Base-by-base conservation (phyloP, 2,113 vertebrate species). In the Pelmatolapia mariae region DNA sequence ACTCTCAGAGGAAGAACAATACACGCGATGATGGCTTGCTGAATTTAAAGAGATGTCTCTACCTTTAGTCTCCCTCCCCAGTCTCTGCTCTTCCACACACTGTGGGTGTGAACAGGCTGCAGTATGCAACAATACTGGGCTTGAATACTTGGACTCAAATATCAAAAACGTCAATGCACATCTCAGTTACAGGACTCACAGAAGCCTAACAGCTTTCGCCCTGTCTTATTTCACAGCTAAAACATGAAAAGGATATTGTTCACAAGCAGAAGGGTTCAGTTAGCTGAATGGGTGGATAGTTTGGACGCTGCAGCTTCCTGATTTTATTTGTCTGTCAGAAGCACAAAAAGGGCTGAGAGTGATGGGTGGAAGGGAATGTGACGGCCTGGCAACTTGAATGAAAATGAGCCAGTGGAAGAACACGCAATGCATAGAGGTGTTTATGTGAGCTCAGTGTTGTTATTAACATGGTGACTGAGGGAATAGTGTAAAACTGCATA, bases 331-430 rank as follows among this genome's bases (percentile, higher is more conserved):
- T 92, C 86, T 92, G 93, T 93, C 91, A 90, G 89, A 86, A 31
- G 83, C 13, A 36, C 95, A 40, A 90, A 89, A 85, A 81, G 82
- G 85, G 81, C 73, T 9, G 59, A 79, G 94, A 88, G 89, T 92
- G 86, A 93, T 90, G 89, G 59, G 90, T 94, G 94, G 94, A 96
- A 96, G 90, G 96, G 95, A 96, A 96, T 95, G 95, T 91, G 91
- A 86, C 29, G 68, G 86, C 82, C 80, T 83, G 86, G 88, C 91
- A 92, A 80, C 80, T 83, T 76, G 10, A 68, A 66, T 66, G 33
- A 88, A 92, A 87, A 80, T 29, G 16, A 92, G 83, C 45, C 82
- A 71, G 80, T 45, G 80, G 76, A 82, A 84, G 61, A 83, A 56
- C 43, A 54, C 33, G 22, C 11, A 78, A 57, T 47, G 56, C 47